Percentiles rank a stretch among this genome's conserved stretches.
phyloP scores from a whole-genome alignment of 2,113 vertebrate species.

The Ancistrus triradiatus region DNA sequence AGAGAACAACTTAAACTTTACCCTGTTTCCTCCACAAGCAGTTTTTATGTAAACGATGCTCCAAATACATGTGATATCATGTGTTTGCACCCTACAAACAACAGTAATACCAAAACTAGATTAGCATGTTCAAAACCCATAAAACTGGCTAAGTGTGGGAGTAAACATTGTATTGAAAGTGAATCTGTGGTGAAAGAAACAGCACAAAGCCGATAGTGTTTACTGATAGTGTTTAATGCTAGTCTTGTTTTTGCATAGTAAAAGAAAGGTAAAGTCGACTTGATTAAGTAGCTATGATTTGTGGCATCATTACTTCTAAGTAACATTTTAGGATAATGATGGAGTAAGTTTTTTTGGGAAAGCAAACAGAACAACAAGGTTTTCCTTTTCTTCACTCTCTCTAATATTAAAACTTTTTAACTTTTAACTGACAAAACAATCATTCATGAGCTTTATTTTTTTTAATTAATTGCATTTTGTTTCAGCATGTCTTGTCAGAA shows the following conservation, averaged over 20 bases:
- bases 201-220: too few species aligned
- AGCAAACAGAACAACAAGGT: background rate
- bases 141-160: slow-evolving; percentile 17
- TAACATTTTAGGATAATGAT: slow-evolving; percentile 3
- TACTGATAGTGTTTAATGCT: too few species aligned
- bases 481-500: slow-evolving; percentile 21
- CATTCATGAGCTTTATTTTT: background rate
- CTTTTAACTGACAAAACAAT: too few species aligned
- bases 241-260: slow-evolving; percentile 1
- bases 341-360: background rate
- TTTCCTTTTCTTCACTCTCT: background rate
- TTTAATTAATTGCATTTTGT: slow-evolving; percentile 8
- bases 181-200: slow-evolving; percentile 10
- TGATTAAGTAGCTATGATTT: slow-evolving; percentile 10
- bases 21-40: background rate
- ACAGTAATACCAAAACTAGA: slow-evolving; percentile 3
- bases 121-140: background rate
- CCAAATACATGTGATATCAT: background rate
- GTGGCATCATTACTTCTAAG: background rate
- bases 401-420: too few species aligned
- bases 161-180: slow-evolving; percentile 14
- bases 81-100: background rate
- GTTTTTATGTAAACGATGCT: too few species aligned
- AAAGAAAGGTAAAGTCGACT: background rate
- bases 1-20: background rate